Evolutionary conservation across 2,113 vertebrate genomes (phyloP).

Genomic region (Paradoxurus hermaphroditus): DNA sequence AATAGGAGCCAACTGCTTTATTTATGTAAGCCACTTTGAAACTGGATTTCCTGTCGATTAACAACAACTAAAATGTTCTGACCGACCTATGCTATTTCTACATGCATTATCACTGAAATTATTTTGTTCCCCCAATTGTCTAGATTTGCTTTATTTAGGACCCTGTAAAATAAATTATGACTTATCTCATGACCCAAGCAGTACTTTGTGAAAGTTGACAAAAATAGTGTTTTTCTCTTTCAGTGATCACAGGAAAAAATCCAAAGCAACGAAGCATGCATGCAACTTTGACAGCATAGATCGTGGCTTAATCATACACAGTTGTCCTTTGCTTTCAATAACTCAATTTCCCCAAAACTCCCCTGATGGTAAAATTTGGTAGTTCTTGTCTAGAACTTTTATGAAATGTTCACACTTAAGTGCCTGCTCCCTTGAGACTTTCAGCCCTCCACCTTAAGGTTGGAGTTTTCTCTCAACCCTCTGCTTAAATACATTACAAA

Average conservation of each 20-base stretch:
- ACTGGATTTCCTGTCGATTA: not conserved
- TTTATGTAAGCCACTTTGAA: not conserved
- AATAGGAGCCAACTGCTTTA: not conserved
- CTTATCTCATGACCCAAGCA: not conserved
- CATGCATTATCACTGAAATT: not conserved
- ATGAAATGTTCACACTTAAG: slow-evolving; percentile 36
- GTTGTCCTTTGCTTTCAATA: slow-evolving; percentile 7
- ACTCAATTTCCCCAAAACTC: slow-evolving; percentile 48
- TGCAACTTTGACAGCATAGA: not conserved
- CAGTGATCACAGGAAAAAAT: not conserved
- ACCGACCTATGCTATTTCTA: not conserved
- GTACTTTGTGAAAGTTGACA: not conserved
- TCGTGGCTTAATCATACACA: slow-evolving; percentile 7
- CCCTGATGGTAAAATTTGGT: not conserved
- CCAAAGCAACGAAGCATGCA: not conserved
- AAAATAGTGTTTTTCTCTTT: not conserved
- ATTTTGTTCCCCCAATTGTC: not conserved
- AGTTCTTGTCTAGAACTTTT: slow-evolving; percentile 6
- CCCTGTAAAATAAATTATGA: not conserved
- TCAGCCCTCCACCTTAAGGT: not conserved
- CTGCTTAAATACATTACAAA: slow-evolving; percentile 55
- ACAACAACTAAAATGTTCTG: not conserved
- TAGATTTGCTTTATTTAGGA: not conserved
- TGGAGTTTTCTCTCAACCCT: not conserved
- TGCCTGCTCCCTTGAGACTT: not conserved